Evolutionary conservation across 1,140 invertebrate species (phyloP), one percentile per base, ranked within the genome.

Genomic region (Gryon sp.): DNA sequence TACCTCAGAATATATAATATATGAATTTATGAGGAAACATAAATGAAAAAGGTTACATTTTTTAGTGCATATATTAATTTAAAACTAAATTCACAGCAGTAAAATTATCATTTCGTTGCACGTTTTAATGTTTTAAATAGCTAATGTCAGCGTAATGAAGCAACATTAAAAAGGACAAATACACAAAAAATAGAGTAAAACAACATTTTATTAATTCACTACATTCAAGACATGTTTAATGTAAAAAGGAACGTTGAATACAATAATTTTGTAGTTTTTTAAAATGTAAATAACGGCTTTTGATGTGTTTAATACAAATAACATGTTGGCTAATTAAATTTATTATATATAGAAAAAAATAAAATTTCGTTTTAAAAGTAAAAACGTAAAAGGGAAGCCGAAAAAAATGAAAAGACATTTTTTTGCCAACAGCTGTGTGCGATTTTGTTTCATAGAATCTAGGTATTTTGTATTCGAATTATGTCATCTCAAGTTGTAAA

Each of bases 51-150:
- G 32, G 15, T 32, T 18, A 48, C 26, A 32, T 30, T 32, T 2
- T 1, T 19, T 11, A 19, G 26, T n/a, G 15, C n/a, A 19, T 2
- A 48, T 16, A 28, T 41, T 48, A n/a, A n/a, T 48, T 30, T 28
- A 11, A 48, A 32, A 48, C 14, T 8, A 45, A 45, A 45, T 45
- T 28, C 7, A 24, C 11, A 16, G 20, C 7, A 26, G 11, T 30
- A 32, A 48, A 48, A 48, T 48, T 48, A 48, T 18, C 26, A 48
- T 48, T 19, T 14, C 45, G 30, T 16, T 32, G 26, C 0, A 11
- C 45, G 28, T 19, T 48, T 48, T 19, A 48, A 48, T 46, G n/a
- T 48, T 30, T 48, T 48, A 32, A 48, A 18, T 32, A 9, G 26
- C 45, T 19, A 16, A 11, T 18, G 26, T 12, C 16, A 15, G 22